Evolutionary conservation across 2,888 invertebrate species (phyloP).

Genomic region (Aspidiotus destructor): DNA sequence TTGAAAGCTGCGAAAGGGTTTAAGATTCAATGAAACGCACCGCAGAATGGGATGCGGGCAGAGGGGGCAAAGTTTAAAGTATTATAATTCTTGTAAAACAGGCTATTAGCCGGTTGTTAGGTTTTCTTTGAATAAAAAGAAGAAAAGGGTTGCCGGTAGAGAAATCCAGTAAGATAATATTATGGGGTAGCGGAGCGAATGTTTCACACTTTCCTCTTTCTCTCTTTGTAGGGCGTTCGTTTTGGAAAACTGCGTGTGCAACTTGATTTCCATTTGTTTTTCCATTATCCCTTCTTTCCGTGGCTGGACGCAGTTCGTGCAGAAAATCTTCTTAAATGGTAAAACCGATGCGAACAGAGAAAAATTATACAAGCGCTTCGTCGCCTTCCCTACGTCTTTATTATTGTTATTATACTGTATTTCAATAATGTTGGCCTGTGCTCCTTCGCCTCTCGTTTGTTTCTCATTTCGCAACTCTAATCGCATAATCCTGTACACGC

Average conservation of each 20-base stretch:
- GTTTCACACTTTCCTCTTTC: conserved; percentile 21
- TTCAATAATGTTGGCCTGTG: conserved; percentile 5
- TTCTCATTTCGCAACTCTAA: conserved; percentile 16
- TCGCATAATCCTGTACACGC: conserved; percentile 29
- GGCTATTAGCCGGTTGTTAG: conserved; percentile 33
- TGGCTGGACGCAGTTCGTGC: conserved; percentile 29
- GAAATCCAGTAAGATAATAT: conserved; percentile 25
- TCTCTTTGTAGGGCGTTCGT: background rate
- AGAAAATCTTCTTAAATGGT: conserved; percentile 33
- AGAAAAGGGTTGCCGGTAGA: conserved; percentile 20
- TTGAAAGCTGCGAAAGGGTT: conserved; percentile 32
- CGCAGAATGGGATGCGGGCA: background rate
- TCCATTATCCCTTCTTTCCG: conserved; percentile 22
- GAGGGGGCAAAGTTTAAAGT: conserved; percentile 26
- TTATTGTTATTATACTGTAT: conserved; percentile 26
- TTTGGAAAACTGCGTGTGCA: conserved; percentile 6
- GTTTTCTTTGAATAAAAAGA: conserved; percentile 30
- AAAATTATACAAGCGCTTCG: conserved; percentile 20
- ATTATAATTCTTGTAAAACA: conserved; percentile 33
- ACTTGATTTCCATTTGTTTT: conserved; percentile 33
- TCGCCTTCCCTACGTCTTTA: conserved; percentile 22
- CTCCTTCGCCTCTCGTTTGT: background rate
- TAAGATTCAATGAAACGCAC: conserved; percentile 29
- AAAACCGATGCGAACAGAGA: conserved; percentile 24
- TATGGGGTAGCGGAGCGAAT: conserved; percentile 15